A percentile compares a stretch with the other conserved stretches of the same genome.
phyloP scores from a whole-genome alignment of 2,888 invertebrate genomes.

The Lacanobia oleracea region DNA sequence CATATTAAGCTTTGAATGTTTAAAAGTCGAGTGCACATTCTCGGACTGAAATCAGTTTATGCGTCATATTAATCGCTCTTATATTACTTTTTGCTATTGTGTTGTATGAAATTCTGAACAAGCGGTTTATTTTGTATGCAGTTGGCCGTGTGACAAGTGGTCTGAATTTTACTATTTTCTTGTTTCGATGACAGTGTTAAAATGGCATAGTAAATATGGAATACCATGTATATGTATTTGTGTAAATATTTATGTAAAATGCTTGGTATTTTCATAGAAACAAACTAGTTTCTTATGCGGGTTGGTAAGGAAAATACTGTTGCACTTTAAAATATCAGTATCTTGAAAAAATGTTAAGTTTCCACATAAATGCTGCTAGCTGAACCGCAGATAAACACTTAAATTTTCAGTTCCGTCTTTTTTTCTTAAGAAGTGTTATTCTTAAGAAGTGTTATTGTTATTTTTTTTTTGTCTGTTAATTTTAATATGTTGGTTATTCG shows the following conservation, averaged over 20 bases:
- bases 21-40: slow-evolving; percentile 26
- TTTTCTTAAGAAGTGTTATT: too few relatives aligned
- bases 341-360: too few relatives aligned
- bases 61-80: neutral
- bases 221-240: too few relatives aligned
- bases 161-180: neutral
- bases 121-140: neutral
- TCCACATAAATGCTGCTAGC: too few relatives aligned
- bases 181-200: neutral
- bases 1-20: slow-evolving; percentile 34
- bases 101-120: slow-evolving; percentile 11
- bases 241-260: too few relatives aligned
- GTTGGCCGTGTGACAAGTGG: neutral
- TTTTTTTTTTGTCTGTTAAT: too few relatives aligned
- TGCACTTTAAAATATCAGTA: too few relatives aligned
- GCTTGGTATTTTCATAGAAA: neutral
- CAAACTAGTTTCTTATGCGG: neutral
- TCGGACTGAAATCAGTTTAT: neutral
- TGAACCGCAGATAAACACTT: too few relatives aligned
- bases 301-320: too few relatives aligned
- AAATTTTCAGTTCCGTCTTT: too few relatives aligned
- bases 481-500: too few relatives aligned
- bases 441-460: too few relatives aligned
- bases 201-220: neutral
- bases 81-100: slow-evolving; percentile 1